Percentiles rank a stretch among this genome's conserved stretches.
phyloP scores from a whole-genome alignment of 2,113 vertebrate species.

The Morone saxatilis region DNA sequence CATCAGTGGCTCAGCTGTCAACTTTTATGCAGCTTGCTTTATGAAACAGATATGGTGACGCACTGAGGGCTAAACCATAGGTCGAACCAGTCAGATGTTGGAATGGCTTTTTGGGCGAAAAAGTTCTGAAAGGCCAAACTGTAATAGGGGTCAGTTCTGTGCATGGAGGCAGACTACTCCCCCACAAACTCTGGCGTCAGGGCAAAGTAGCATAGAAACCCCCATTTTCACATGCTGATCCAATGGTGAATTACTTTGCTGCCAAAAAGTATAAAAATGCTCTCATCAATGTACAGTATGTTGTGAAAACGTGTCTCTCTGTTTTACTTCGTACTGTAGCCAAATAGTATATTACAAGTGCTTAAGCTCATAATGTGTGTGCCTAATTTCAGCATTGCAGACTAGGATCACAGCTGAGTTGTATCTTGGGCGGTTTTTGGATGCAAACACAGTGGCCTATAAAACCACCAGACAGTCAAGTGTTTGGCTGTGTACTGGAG shows the following conservation, averaged over 20 bases:
- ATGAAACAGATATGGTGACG: conserved; percentile 25
- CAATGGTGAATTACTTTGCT: conserved; percentile 26
- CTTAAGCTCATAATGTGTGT: conserved; percentile 20
- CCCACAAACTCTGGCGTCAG: conserved; percentile 16
- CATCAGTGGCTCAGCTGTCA: conserved; percentile 26
- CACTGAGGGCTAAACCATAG: conserved; percentile 35
- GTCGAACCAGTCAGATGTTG: conserved; percentile 23
- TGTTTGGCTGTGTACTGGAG: conserved; percentile 51
- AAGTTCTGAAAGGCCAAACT: conserved; percentile 58
- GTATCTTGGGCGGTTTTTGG: conserved; percentile 38
- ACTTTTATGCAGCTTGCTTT: conserved; percentile 22
- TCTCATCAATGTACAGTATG: conserved; percentile 24
- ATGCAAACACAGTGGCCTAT: conserved; percentile 51
- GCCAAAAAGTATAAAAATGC: conserved; percentile 9
- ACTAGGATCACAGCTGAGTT: conserved; percentile 41
- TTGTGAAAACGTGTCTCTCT: conserved; percentile 6
- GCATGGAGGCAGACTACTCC: not conserved
- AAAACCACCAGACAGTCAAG: conserved; percentile 54
- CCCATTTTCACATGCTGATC: conserved; percentile 32
- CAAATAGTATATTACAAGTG: conserved; percentile 15
- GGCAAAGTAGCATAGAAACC: conserved; percentile 9
- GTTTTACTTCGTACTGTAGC: not conserved
- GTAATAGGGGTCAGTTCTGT: conserved; percentile 33
- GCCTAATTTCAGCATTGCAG: conserved; percentile 32
- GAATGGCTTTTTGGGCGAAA: conserved; percentile 51